phyloP scores from a whole-genome alignment of 2,888 invertebrate genomes.

The Rosalia funebris region DNA sequence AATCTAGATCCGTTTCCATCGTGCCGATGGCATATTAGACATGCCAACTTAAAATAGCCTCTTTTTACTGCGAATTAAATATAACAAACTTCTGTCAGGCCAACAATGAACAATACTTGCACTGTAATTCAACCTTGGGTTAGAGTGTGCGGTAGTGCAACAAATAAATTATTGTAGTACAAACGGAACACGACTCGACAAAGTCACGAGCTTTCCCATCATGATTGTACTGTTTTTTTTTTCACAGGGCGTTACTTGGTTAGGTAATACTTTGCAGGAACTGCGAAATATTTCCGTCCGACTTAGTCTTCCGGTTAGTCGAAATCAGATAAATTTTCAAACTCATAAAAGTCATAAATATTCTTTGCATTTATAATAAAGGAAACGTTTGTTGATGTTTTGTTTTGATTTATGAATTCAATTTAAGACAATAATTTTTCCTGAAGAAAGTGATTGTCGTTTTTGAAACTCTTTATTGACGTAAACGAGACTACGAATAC shows the following conservation, averaged over 20 bases:
- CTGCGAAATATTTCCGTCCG: slow-evolving; percentile 8
- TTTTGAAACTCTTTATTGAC: too few species aligned
- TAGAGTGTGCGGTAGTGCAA: slow-evolving; percentile 17
- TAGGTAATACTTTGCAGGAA: slow-evolving; percentile 19
- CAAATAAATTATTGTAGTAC: slow-evolving; percentile 23
- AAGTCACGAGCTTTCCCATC: slow-evolving; percentile 35
- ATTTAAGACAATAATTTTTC: not conserved
- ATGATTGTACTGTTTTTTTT: slow-evolving; percentile 24
- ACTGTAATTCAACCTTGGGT: slow-evolving; percentile 19
- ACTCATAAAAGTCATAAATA: not conserved
- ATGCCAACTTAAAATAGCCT: too few species aligned
- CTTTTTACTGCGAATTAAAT: too few species aligned
- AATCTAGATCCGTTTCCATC: too few species aligned
- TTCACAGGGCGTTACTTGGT: slow-evolving; percentile 27
- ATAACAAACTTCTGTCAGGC: too few species aligned
- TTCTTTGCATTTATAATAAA: not conserved
- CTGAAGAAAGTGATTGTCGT: too few species aligned
- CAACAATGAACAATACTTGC: too few species aligned
- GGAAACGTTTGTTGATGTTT: slow-evolving; percentile 7
- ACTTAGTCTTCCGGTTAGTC: slow-evolving; percentile 17
- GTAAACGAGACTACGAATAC: too few species aligned
- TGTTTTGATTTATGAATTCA: not conserved
- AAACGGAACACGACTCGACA: slow-evolving; percentile 24
- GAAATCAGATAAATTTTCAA: slow-evolving; percentile 8
- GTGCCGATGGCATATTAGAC: too few species aligned